Base-by-base conservation (phyloP, 2,797 vertebrate genomes). In the Protosalanx chinensis region DNA sequence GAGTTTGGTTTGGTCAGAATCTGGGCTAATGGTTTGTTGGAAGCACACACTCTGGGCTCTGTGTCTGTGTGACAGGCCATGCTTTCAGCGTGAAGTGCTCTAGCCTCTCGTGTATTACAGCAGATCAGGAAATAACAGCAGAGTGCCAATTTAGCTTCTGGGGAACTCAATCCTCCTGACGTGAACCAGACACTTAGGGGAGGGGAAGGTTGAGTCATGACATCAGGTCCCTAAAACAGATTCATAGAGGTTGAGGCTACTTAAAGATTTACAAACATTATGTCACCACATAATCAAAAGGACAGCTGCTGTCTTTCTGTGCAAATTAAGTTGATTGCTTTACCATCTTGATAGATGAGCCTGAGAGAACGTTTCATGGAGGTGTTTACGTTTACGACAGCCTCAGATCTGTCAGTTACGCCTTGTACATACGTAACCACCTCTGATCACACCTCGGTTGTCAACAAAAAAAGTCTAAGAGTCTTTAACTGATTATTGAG, bases 191-290 rank as follows among this genome's bases (percentile, higher is more conserved):
- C 62, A 37, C n/a, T n/a, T 20, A 23, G 53, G 16, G 29, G 6
- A 49, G 67, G 57, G 49, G 84, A 91, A 33, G 75, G 85, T 79
- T 65, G 65, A 61, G 62, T 61, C 76, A 79, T 91, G 85, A 92
- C 90, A 91, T 91, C 88, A 89, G 82, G 73, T 57, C 58, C 72
- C 76, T 89, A 76, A 89, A 89, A 80, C 30, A 56, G 86, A 81
- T 72, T 78, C 63, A 76, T 76, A 81, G 83, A 84, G 82, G 72
- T 51, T 66, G 67, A 61, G 70, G 30, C 78, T 70, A 65, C 33
- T 61, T 16, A 46, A 73, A 78, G 65, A 79, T 80, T 79, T 69
- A 83, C 81, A 87, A 85, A 87, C 80, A 82, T 90, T 82, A 84
- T 88, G 82, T 91, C 88, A 88, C 72, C 82, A 80, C 77, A 61